Evolutionary conservation across 2,797 vertebrate genomes (phyloP).

Genomic region (Sebastes hubbsi): DNA sequence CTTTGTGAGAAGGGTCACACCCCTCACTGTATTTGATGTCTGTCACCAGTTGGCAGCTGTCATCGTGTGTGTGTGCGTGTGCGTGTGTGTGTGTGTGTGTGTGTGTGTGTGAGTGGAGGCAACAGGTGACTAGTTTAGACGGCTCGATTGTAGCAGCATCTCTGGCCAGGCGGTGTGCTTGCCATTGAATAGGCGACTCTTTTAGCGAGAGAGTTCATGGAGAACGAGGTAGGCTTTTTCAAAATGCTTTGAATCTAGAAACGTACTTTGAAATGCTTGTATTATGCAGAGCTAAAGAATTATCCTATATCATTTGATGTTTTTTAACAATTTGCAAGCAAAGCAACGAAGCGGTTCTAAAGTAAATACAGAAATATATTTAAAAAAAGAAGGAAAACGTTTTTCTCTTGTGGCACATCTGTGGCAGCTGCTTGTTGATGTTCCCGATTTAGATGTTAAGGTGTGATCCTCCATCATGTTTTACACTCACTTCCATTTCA

Average conservation of each 20-base stretch:
- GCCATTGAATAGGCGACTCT: constrained; percentile 6
- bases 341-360: neutral
- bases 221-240: constrained; percentile 79
- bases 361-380: neutral
- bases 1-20: constrained; percentile 37
- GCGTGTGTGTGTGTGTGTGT: neutral
- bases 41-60: constrained; percentile 54
- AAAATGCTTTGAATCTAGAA: neutral
- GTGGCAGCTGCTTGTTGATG: neutral
- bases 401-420: neutral
- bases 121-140: constrained; percentile 52
- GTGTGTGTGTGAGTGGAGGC: constrained; percentile 12
- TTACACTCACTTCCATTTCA: neutral
- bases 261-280: neutral
- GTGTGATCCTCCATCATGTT: neutral
- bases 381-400: neutral
- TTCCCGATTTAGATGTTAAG: neutral
- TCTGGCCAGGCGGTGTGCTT: neutral
- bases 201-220: constrained; percentile 71
- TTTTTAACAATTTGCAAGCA: neutral
- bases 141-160: constrained; percentile 26
- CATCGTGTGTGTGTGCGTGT: constrained; percentile 3
- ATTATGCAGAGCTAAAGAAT: neutral
- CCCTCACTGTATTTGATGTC: constrained; percentile 10
- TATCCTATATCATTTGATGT: too few species aligned